Percentiles rank a stretch among this genome's conserved stretches.
phyloP scores from a whole-genome alignment of 2,888 invertebrate species.

The Baccha elongata region DNA sequence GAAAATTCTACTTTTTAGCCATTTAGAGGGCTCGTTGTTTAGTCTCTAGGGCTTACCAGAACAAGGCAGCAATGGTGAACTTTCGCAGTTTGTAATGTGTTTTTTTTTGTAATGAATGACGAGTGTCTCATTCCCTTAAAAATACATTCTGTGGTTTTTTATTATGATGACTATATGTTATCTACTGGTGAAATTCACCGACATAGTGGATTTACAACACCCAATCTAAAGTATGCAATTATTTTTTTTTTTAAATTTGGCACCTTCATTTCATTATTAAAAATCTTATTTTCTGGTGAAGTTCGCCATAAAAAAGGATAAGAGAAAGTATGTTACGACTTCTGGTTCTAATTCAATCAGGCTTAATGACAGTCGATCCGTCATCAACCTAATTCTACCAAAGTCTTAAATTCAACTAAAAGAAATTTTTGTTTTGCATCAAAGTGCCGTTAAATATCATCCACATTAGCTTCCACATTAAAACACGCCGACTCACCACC shows the following conservation, averaged over 20 bases:
- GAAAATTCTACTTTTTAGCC: conserved; percentile 55
- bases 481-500: conserved; percentile 66
- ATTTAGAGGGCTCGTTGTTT: conserved; percentile 41
- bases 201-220: too few relatives aligned
- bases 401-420: conserved; percentile 48
- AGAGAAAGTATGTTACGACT: background rate
- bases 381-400: conserved; percentile 14
- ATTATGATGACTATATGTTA: too few relatives aligned
- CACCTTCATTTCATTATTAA: too few relatives aligned
- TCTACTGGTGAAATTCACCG: too few relatives aligned
- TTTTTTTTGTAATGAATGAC: background rate
- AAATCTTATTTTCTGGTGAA: too few relatives aligned
- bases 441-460: conserved; percentile 6
- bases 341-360: background rate
- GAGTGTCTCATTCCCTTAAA: too few relatives aligned
- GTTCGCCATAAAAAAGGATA: background rate
- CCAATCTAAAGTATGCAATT: too few relatives aligned
- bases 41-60: conserved; percentile 31
- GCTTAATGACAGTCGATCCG: background rate
- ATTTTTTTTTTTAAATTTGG: too few relatives aligned
- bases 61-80: background rate
- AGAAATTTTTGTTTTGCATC: background rate
- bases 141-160: too few relatives aligned
- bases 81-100: background rate
- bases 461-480: conserved; percentile 50